Evolutionary conservation across 2,888 invertebrate genomes (phyloP).

Genomic region (Acronicta psi): DNA sequence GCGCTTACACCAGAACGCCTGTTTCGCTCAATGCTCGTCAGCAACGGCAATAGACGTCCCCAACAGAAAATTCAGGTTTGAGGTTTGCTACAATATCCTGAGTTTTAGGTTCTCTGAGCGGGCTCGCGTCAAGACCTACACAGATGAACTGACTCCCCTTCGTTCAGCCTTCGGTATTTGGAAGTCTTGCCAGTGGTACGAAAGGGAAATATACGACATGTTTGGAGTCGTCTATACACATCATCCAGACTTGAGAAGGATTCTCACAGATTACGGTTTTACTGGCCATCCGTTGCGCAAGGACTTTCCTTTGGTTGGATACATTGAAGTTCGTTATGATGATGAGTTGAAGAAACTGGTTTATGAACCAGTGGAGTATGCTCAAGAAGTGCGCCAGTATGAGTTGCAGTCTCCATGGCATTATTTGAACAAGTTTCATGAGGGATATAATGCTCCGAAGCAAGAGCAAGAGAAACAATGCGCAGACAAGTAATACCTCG

Average conservation of each 20-base stretch:
- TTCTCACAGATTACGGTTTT: slow-evolving; percentile 84
- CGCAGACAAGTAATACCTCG: background rate
- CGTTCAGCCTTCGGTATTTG: slow-evolving; percentile 74
- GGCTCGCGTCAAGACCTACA: slow-evolving; percentile 77
- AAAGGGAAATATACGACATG: slow-evolving; percentile 83
- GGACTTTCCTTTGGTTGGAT: slow-evolving; percentile 81
- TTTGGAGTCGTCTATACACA: slow-evolving; percentile 80
- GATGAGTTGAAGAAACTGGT: slow-evolving; percentile 83
- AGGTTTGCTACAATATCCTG: slow-evolving; percentile 74
- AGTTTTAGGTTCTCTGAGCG: slow-evolving; percentile 74
- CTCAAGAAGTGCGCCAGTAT: slow-evolving; percentile 75
- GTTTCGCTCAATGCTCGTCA: slow-evolving; percentile 72
- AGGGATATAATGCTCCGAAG: slow-evolving; percentile 67
- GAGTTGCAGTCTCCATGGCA: slow-evolving; percentile 80
- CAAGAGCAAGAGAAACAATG: background rate
- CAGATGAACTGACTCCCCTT: slow-evolving; percentile 81
- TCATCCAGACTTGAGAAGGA: slow-evolving; percentile 81
- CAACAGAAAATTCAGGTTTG: slow-evolving; percentile 76
- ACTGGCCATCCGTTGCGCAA: slow-evolving; percentile 82
- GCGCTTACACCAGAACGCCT: slow-evolving; percentile 78
- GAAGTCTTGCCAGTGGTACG: slow-evolving; percentile 69
- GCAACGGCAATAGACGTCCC: slow-evolving; percentile 82
- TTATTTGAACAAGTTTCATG: slow-evolving; percentile 77
- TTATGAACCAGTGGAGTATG: slow-evolving; percentile 80
- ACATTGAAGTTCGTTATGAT: slow-evolving; percentile 82